Percentiles rank a stretch among this genome's conserved stretches.
Evolutionary conservation across 2,888 invertebrate genomes (phyloP).

Genomic region (Rhogogaster chlorosoma): DNA sequence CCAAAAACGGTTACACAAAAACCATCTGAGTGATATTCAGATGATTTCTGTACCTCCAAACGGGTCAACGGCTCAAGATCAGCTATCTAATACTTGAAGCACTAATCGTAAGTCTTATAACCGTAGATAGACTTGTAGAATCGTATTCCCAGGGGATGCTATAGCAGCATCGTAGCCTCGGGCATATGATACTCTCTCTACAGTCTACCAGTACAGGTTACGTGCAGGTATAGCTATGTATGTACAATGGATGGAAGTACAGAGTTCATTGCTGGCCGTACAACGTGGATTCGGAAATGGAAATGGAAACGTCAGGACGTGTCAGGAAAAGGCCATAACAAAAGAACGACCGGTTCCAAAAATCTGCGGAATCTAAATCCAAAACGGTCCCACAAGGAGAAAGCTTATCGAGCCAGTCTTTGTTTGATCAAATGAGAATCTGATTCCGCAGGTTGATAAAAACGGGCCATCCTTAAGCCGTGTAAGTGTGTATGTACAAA

Average conservation of each 20-base stretch:
- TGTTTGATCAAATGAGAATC: not conserved
- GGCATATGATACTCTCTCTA: not conserved
- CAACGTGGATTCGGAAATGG: not conserved
- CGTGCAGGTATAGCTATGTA: slow-evolving; percentile 28
- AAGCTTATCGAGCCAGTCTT: too few relatives aligned
- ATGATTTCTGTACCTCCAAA: slow-evolving; percentile 12
- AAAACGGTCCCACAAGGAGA: not conserved
- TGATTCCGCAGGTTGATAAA: not conserved
- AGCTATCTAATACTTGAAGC: slow-evolving; percentile 47
- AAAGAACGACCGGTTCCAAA: not conserved
- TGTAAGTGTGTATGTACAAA: slow-evolving; percentile 8
- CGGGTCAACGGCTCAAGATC: slow-evolving; percentile 12
- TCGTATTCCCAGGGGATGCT: not conserved
- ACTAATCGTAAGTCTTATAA: slow-evolving; percentile 36
- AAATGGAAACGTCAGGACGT: not conserved
- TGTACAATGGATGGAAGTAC: not conserved
- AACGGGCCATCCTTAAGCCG: not conserved
- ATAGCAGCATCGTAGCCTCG: not conserved
- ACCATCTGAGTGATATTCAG: slow-evolving; percentile 26
- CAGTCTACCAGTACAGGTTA: slow-evolving; percentile 18
- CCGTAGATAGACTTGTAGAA: slow-evolving; percentile 21
- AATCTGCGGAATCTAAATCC: not conserved
- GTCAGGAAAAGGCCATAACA: not conserved
- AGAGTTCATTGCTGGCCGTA: slow-evolving; percentile 11
- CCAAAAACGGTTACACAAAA: slow-evolving; percentile 54